Evolutionary conservation across 2,797 vertebrate species (phyloP).

Genomic region (Clamator glandarius): DNA sequence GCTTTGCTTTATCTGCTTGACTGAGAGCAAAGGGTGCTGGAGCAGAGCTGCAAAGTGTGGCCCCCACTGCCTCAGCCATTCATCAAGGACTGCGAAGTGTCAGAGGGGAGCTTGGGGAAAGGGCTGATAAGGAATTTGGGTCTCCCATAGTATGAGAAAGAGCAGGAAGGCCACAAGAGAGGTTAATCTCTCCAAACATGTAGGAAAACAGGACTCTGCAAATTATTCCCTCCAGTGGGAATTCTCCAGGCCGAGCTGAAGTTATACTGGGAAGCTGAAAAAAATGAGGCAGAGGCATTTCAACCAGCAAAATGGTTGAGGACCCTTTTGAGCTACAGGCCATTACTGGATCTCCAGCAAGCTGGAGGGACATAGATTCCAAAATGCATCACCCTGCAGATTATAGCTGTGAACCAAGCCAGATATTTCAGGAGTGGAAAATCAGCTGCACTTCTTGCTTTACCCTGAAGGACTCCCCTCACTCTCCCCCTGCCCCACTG

Average conservation of each 20-base stretch:
- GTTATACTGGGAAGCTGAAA: not conserved
- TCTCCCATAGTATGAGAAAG: not conserved
- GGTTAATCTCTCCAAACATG: not conserved
- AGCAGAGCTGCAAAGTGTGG: not conserved
- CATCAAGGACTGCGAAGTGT: not conserved
- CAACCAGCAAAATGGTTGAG: not conserved
- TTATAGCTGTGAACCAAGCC: not conserved
- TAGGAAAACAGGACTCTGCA: not conserved
- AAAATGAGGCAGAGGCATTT: not conserved
- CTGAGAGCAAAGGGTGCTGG: not conserved
- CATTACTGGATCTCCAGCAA: not conserved
- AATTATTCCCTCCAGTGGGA: not conserved
- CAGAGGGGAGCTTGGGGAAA: not conserved
- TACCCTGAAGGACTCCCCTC: not conserved
- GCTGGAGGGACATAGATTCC: not conserved
- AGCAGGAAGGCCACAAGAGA: not conserved
- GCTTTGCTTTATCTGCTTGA: not conserved
- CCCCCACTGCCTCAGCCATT: not conserved
- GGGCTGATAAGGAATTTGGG: not conserved
- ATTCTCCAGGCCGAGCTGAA: not conserved
- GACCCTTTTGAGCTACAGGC: not conserved
- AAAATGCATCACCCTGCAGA: not conserved
- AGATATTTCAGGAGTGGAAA: conserved; percentile 33
- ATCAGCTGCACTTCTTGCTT: conserved; percentile 10
- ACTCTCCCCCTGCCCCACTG: not conserved